Conservation (phyloP, 2,888 invertebrate genomes). For the Drosophila histrio region DNA sequence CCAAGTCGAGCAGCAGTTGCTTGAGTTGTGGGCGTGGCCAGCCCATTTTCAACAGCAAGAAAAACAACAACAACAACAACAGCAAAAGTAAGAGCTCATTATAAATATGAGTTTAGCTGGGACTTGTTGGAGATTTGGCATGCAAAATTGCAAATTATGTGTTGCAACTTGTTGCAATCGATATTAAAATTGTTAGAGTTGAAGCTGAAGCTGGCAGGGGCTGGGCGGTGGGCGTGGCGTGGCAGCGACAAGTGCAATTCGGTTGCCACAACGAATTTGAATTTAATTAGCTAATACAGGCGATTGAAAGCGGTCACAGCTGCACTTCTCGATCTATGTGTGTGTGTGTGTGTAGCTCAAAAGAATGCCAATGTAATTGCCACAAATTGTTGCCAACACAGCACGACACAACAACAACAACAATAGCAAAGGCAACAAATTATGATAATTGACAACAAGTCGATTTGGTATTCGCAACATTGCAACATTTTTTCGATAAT, state of each 20-base stretch:
- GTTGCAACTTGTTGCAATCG: constrained; percentile 9
- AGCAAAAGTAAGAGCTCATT: constrained; percentile 16
- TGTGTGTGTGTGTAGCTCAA: constrained; percentile 13
- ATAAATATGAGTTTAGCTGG: background rate
- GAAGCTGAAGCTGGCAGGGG: background rate
- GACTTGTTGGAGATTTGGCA: constrained; percentile 15
- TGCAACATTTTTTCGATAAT: constrained; percentile 39
- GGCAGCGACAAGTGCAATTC: constrained; percentile 58
- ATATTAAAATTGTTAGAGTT: constrained; percentile 13
- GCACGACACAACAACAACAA: constrained; percentile 32
- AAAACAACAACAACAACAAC: background rate
- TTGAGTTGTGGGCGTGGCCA: constrained; percentile 23
- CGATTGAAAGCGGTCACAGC: constrained; percentile 11
- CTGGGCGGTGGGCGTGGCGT: constrained; percentile 32
- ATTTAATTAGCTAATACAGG: constrained; percentile 61
- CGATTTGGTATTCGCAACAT: constrained; percentile 34
- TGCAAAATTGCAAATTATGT: constrained; percentile 57
- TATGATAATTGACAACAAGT: constrained; percentile 65
- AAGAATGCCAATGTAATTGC: constrained; percentile 62
- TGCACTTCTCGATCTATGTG: background rate
- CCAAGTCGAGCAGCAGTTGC: background rate
- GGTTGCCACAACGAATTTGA: constrained; percentile 35
- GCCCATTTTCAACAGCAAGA: constrained; percentile 10
- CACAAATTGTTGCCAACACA: constrained; percentile 48
- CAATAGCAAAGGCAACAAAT: constrained; percentile 38